phyloP scores from a whole-genome alignment of 2,113 vertebrate species.

The Entelurus aequoreus region DNA sequence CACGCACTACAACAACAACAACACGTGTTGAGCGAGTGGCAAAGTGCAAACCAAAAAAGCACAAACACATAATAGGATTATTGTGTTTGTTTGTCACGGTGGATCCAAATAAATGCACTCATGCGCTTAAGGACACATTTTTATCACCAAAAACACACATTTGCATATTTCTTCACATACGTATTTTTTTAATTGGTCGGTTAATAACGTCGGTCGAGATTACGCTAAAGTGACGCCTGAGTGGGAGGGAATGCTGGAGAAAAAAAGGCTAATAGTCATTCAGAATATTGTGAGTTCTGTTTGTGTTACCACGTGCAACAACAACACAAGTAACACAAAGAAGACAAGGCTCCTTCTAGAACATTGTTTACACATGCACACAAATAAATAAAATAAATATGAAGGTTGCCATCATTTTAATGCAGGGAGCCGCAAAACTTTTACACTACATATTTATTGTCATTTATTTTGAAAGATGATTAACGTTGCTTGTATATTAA shows the following conservation, averaged over 20 bases:
- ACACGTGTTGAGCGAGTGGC: background rate
- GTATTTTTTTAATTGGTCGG: slow-evolving; percentile 73
- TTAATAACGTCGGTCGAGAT: slow-evolving; percentile 57
- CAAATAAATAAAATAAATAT: no score
- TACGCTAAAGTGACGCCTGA: slow-evolving; percentile 46
- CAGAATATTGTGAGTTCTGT: slow-evolving; percentile 39
- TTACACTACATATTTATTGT: no score
- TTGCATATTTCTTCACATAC: slow-evolving; percentile 76
- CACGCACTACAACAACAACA: slow-evolving; percentile 17
- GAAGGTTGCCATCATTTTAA: no score
- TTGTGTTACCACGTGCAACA: slow-evolving; percentile 39
- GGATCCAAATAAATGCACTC: slow-evolving; percentile 74
- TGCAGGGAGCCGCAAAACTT: background rate
- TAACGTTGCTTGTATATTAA: no score
- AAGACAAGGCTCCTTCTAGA: background rate
- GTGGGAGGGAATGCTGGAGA: slow-evolving; percentile 55
- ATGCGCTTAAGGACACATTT: slow-evolving; percentile 74
- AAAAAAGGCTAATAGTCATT: slow-evolving; percentile 41
- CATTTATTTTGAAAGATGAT: no score
- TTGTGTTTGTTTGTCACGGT: slow-evolving; percentile 80
- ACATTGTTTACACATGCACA: no score
- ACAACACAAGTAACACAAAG: background rate
- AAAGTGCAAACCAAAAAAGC: background rate
- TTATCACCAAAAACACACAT: slow-evolving; percentile 71
- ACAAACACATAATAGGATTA: slow-evolving; percentile 80